These are phyloP conservation scores for Macrosteles quadrilineatus DNA, from an alignment of 1,140 invertebrate genomes.

Conservation along the genomic window DNA sequence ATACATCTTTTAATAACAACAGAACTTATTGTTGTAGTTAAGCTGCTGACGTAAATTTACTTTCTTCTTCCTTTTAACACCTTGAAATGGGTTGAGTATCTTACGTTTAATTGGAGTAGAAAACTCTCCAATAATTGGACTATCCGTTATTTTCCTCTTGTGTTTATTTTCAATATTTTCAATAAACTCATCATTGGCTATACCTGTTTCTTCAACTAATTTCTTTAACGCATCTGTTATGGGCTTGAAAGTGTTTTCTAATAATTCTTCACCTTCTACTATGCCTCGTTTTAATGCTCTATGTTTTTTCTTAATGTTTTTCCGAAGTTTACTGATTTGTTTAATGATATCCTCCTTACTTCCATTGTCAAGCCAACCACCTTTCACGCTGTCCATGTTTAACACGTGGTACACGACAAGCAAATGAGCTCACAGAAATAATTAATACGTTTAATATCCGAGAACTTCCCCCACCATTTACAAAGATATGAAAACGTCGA, in stretches of 20 bases:
- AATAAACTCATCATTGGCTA: neutral
- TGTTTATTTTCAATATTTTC: too few species aligned
- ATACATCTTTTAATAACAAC: too few species aligned
- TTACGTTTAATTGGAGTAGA: neutral
- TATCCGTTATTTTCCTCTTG: too few species aligned
- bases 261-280: slow-evolving; percentile 25
- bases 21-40: neutral
- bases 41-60: too few species aligned
- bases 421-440: neutral
- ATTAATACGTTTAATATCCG: too few species aligned
- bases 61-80: too few species aligned
- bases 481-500: too few species aligned
- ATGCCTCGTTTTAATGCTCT: slow-evolving; percentile 29
- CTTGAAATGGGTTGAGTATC: too few species aligned
- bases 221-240: too few species aligned
- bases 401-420: neutral
- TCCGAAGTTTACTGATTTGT: neutral
- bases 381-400: neutral
- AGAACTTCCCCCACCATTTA: too few species aligned
- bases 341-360: slow-evolving; percentile 4
- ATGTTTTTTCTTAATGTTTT: too few species aligned
- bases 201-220: neutral
- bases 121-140: neutral
- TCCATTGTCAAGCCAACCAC: neutral
- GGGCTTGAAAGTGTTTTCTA: slow-evolving; percentile 18